phyloP scores from a whole-genome alignment of 2,888 invertebrate species.

The Agrotis clavis region DNA sequence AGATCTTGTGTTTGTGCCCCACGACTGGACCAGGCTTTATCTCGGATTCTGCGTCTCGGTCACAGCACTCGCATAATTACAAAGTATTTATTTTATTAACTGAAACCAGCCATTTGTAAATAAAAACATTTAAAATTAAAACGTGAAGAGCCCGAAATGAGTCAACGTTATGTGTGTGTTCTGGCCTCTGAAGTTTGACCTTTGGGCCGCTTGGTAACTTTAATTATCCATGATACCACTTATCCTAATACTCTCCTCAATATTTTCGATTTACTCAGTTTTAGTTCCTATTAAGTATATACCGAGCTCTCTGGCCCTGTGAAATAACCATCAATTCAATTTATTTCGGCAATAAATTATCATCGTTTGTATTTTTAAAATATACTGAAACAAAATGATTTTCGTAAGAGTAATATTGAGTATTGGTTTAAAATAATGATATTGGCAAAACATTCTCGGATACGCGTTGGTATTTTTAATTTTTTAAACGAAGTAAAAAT shows the following conservation, averaged over 20 bases:
- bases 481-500: background rate
- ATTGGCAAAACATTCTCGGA: background rate
- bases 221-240: background rate
- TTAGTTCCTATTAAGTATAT: background rate
- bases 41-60: slow-evolving; percentile 44
- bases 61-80: slow-evolving; percentile 59
- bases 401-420: slow-evolving; percentile 1
- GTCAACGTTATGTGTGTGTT: slow-evolving; percentile 19
- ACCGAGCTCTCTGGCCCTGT: background rate
- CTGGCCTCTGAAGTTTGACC: slow-evolving; percentile 8
- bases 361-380: background rate
- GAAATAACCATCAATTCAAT: background rate
- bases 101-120: slow-evolving; percentile 44
- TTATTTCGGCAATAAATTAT: background rate
- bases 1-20: slow-evolving; percentile 63
- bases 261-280: background rate
- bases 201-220: slow-evolving; percentile 10
- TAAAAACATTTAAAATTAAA: slow-evolving; percentile 44
- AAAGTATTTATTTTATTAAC: slow-evolving; percentile 58
- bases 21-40: slow-evolving; percentile 58
- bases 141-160: slow-evolving; percentile 27
- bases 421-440: background rate
- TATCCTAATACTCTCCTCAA: slow-evolving; percentile 2
- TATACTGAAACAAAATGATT: background rate
- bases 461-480: background rate